A percentile compares a stretch with the other conserved stretches of the same genome.
These are phyloP conservation scores for Sebastes vulpes DNA, from an alignment of 2,797 vertebrate species.

Conservation along the genomic window DNA sequence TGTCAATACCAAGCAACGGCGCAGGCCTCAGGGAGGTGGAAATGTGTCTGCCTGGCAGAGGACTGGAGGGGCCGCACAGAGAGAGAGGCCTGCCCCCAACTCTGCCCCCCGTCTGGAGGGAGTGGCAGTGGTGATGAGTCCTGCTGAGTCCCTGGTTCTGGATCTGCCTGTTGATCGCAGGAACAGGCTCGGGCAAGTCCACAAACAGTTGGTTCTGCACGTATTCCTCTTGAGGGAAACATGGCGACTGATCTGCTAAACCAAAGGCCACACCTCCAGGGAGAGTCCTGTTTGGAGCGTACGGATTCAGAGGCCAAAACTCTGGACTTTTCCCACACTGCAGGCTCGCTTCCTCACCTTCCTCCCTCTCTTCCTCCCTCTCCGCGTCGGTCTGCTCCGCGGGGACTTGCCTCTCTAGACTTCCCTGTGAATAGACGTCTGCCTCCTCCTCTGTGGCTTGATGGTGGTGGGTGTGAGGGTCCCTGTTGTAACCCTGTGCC, in stretches of 20 bases:
- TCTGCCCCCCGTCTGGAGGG: slow-evolving; percentile 85
- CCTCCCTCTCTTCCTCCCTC: slow-evolving; percentile 75
- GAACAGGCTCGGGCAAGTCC: slow-evolving; percentile 82
- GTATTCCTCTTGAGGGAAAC: slow-evolving; percentile 81
- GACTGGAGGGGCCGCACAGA: slow-evolving; percentile 90
- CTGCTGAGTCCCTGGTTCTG: slow-evolving; percentile 88
- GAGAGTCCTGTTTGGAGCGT: slow-evolving; percentile 86
- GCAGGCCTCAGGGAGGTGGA: slow-evolving; percentile 79
- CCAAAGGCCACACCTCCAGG: slow-evolving; percentile 83
- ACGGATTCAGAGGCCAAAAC: slow-evolving; percentile 82
- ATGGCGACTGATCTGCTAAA: slow-evolving; percentile 56
- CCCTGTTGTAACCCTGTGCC: slow-evolving; percentile 68
- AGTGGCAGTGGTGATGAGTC: slow-evolving; percentile 91
- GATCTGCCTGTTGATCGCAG: slow-evolving; percentile 86
- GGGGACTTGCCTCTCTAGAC: slow-evolving; percentile 73
- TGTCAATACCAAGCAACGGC: slow-evolving; percentile 77
- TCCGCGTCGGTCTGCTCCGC: slow-evolving; percentile 65
- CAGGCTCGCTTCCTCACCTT: slow-evolving; percentile 72
- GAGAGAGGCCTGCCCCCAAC: slow-evolving; percentile 79
- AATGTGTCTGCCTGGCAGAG: slow-evolving; percentile 85
- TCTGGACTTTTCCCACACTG: slow-evolving; percentile 75
- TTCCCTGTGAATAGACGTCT: slow-evolving; percentile 74
- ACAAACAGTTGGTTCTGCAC: slow-evolving; percentile 79
- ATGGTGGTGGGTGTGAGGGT: slow-evolving; percentile 84
- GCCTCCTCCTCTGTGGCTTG: slow-evolving; percentile 69